phyloP scores from a whole-genome alignment of 2,113 vertebrate genomes.

The Pipra filicauda region DNA sequence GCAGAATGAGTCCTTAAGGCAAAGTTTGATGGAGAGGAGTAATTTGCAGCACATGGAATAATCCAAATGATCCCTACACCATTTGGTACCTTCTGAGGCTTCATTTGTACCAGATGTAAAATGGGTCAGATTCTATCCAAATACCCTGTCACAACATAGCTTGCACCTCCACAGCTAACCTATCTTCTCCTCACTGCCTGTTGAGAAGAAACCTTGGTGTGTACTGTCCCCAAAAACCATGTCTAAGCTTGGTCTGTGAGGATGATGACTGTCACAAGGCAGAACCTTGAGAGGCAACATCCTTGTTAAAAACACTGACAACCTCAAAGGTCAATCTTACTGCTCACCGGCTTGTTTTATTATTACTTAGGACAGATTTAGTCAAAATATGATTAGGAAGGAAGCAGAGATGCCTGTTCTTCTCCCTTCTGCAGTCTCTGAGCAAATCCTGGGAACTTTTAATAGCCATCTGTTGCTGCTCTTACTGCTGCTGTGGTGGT shows the following conservation, averaged over 20 bases:
- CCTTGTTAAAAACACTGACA: neutral
- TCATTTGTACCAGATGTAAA: neutral
- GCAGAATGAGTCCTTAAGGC: neutral
- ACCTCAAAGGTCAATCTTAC: neutral
- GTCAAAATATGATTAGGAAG: neutral
- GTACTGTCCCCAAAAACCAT: neutral
- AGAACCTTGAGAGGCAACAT: neutral
- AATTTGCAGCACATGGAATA: neutral
- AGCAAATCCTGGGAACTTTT: neutral
- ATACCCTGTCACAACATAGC: neutral
- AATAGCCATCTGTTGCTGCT: neutral
- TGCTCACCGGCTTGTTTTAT: neutral
- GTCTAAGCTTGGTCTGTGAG: neutral
- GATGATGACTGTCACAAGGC: neutral
- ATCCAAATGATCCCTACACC: accelerated
- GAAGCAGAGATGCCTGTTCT: neutral
- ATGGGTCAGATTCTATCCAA: neutral
- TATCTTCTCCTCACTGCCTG: neutral
- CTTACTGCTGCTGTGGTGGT: neutral
- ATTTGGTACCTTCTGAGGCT: neutral
- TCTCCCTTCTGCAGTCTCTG: neutral
- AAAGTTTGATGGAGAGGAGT: neutral
- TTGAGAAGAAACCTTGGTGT: neutral
- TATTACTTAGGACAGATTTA: neutral
- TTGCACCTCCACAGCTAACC: neutral